A percentile compares a stretch with the other conserved stretches of the same genome.
Evolutionary conservation across 1,140 invertebrate species (phyloP).

Genomic region (Trypoxylus dichotomus): DNA sequence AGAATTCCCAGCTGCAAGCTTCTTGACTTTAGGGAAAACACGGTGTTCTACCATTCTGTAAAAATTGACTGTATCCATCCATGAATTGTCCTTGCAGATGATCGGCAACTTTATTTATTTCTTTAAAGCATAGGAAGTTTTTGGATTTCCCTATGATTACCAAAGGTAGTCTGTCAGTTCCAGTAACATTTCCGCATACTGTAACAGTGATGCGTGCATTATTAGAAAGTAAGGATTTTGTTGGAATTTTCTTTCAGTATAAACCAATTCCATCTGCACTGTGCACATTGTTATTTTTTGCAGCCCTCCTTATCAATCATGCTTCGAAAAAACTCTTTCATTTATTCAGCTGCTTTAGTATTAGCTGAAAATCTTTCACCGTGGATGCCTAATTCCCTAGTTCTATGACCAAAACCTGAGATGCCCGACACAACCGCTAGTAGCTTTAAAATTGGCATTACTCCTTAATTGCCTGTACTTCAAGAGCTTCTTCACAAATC

Average conservation of each 20-base stretch:
- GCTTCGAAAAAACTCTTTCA: not conserved
- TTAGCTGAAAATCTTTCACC: not conserved
- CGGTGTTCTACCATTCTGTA: not conserved
- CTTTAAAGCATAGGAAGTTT: not conserved
- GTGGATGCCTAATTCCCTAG: not conserved
- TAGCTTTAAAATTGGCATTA: slow-evolving; percentile 35
- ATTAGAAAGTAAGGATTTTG: not conserved
- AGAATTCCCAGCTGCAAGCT: not conserved
- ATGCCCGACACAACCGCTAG: too few species aligned
- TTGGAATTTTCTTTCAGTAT: slow-evolving; percentile 43
- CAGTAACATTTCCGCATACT: slow-evolving; percentile 9
- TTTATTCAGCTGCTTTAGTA: not conserved
- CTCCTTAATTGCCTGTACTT: slow-evolving; percentile 31
- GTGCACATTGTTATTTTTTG: slow-evolving; percentile 33
- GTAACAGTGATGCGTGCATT: not conserved
- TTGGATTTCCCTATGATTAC: not conserved
- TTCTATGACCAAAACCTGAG: too few species aligned
- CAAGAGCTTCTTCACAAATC: not conserved
- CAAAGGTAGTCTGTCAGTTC: not conserved
- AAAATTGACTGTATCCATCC: slow-evolving; percentile 27
- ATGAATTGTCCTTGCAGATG: not conserved
- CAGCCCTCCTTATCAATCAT: not conserved
- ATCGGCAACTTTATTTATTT: not conserved
- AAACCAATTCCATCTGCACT: slow-evolving; percentile 45
- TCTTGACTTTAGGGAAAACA: not conserved